phyloP scores from a whole-genome alignment of 2,113 vertebrate genomes.

The Callipepla californica region DNA sequence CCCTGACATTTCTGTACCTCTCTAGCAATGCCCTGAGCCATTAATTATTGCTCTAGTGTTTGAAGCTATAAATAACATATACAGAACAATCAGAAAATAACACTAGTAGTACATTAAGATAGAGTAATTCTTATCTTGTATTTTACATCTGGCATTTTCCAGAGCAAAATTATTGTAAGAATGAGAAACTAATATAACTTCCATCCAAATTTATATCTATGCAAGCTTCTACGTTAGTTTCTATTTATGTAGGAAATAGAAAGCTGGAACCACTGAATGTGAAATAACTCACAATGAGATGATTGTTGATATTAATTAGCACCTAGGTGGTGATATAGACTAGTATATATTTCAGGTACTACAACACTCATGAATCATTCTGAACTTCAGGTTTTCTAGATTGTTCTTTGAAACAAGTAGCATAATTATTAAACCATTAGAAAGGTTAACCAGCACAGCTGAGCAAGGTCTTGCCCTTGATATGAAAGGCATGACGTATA shows the following conservation, averaged over 20 bases:
- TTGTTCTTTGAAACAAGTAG: background rate
- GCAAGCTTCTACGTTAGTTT: background rate
- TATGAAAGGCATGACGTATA: slow-evolving; percentile 39
- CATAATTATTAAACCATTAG: background rate
- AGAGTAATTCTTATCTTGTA: background rate
- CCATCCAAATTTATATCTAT: too few relatives aligned
- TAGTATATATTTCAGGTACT: background rate
- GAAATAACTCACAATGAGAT: background rate
- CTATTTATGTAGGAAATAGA: background rate
- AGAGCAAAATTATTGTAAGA: background rate
- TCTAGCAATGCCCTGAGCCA: background rate
- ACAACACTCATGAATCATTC: background rate
- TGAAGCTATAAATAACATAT: background rate
- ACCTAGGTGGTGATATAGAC: background rate
- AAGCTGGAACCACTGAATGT: background rate
- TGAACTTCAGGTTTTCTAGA: background rate
- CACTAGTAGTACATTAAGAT: background rate
- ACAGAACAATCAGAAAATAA: background rate
- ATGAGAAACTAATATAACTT: background rate
- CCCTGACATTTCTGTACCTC: background rate
- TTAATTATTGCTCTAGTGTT: background rate
- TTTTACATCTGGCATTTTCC: background rate
- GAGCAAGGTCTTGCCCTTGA: slow-evolving; percentile 31
- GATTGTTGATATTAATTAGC: background rate
- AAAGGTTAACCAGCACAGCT: background rate